Base-by-base conservation (phyloP, 1,140 invertebrate genomes). In the Meloidogyne hapla region DNA sequence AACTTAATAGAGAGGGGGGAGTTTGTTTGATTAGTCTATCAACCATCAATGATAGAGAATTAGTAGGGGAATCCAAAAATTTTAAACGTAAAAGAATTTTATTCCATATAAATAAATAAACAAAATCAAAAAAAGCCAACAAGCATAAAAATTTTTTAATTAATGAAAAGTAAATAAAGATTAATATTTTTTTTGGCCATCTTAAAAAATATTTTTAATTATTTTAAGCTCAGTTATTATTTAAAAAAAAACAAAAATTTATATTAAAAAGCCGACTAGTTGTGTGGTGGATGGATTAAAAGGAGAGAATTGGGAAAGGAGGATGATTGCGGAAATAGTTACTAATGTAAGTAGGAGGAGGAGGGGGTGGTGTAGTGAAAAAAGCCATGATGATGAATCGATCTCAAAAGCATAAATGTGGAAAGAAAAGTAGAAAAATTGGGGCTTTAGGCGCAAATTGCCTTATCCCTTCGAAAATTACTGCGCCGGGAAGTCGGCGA, bases 311-410 rank as follows among this genome's bases (percentile, higher is more conserved):
- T 56, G 18, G n/a, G n/a, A 48, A 42, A 56, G 48, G 48, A 56
- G 48, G 48, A 56, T 56, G n/a, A 56, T 56, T 56, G 48, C n/a
- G 48, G 48, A 56, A 56, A 56, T 56, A n/a, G 48, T 56, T 56
- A 56, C 15, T 56, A 56, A 56, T 56, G 48, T n/a, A 56, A 56
- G n/a, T 56, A 56, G 6, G 8, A n/a, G 18, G 33, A 33, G 33
- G 33, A 33, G 33, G 33, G 33, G 48, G 48, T n/a, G n/a, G 18
- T n/a, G 18, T 56, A 18, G 18, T 2, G 18, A 56, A n/a, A 56
- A 56, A 18, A 56, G 18, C n/a, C 6, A 56, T n/a, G 18, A 56
- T 56, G 48, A 56, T 33, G 33, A 33, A 33, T 56, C 48, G 48
- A 56, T 56, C 48, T n/a, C 12, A 56, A 56, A 56, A 56, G 48